phyloP scores from a whole-genome alignment of 2,797 vertebrate species.

The Varecia variegata region DNA sequence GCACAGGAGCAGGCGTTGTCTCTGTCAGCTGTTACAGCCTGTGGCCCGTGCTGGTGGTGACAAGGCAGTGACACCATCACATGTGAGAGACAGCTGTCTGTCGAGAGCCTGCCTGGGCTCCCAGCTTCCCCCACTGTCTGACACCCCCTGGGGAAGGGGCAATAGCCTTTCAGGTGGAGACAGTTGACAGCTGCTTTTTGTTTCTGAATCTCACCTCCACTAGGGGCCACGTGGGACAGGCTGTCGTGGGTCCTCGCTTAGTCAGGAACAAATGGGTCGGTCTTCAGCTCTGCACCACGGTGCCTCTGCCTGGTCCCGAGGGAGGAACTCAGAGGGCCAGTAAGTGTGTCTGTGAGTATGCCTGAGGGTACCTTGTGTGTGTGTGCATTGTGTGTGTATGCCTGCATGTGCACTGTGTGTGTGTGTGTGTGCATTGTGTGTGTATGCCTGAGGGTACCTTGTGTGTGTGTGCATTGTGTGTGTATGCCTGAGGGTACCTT shows the following conservation, averaged over 20 bases:
- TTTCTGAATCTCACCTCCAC: not conserved
- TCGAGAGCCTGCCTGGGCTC: fast-evolving
- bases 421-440: too few species aligned
- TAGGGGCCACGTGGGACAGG: not conserved
- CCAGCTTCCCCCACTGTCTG: not conserved
- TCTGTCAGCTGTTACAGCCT: not conserved
- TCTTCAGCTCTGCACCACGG: fast-evolving
- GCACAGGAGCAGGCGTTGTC: fast-evolving
- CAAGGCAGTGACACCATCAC: not conserved
- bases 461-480: not conserved
- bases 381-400: too few species aligned
- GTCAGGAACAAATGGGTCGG: not conserved
- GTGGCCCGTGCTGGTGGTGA: not conserved
- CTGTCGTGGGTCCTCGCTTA: fast-evolving
- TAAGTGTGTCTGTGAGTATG: fast-evolving
- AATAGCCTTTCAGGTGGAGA: not conserved
- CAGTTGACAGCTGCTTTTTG: not conserved
- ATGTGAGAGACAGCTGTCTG: fast-evolving
- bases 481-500: too few species aligned
- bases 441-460: too few species aligned
- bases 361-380: not conserved
- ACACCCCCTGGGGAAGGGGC: fast-evolving
- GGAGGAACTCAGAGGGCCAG: not conserved
- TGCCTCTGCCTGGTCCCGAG: not conserved
- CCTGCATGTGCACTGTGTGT: too few species aligned